Base-by-base conservation (phyloP, 2,888 invertebrate species). In the Drosophila neonasuta region DNA sequence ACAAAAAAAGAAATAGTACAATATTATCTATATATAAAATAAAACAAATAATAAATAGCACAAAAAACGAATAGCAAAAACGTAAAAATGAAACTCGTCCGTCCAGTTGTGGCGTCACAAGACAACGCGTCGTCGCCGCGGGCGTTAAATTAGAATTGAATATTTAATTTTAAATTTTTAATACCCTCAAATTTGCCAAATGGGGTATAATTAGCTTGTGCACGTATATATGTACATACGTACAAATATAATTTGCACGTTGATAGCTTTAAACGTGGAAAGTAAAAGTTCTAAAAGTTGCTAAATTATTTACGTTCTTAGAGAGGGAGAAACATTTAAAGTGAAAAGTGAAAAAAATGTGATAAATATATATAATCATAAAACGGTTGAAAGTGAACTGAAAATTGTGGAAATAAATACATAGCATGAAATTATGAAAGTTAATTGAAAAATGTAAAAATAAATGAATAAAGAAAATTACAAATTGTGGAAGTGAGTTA, bases 61-160 rank as follows among this genome's bases (percentile, higher is more conserved):
- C 45, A 34, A 32, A 48, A 13, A 11, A 20, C 17, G 3, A 29
- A 51, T 39, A 30, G 10, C 29, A 44, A 13, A 44, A 34, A 51
- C 5, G 24, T 24, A 11, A 44, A 13, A 13, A 32, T 32, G 9
- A 10, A 32, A 9, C 32, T 10, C 15, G 5, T 24, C 51, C 15
- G 44, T 32, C 58, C 51, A 64, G 59, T 55, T 45, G 69, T 82
- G 80, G 71, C 82, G 76, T 76, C 77, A 79, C 62, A 29, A 54
- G 17, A 34, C 59, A 32, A 54, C 62, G 46, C 32, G 20, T 20
- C 32, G 39, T 60, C 60, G 51, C 36, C 44, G 11, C 34, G 13
- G 64, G 50, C 74, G 66, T 59, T 56, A 71, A 60, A 74, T 60
- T 49, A n/a, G 59, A 55, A 60, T 59, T 58, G 57, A 57, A 44